Base-by-base conservation (phyloP, 1,140 invertebrate genomes). In the Arion vulgaris region DNA sequence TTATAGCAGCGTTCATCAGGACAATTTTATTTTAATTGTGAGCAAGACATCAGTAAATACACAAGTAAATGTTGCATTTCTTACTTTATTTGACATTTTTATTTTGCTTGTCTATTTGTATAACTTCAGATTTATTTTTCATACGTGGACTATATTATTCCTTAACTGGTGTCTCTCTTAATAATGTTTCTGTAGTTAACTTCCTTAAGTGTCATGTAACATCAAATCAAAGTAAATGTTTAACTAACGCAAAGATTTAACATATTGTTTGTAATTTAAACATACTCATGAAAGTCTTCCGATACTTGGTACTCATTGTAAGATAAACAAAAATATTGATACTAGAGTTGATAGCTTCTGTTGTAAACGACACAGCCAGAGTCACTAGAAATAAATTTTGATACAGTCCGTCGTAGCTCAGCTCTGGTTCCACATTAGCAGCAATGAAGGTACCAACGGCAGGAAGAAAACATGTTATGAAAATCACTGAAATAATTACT, bases 391-490 rank as follows among this genome's bases (percentile, higher is more conserved):
- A 72, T 7, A 72, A 19, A 72, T 72, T 72, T 19, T 72, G 2
- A 19, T 72, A 72, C 1, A 41, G 19, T 26, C 71, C 71, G 19
- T 72, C 62, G 28, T 66, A 66, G 17, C 5, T 66, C n/a, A 66
- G 62, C 28, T 66, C 2, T 66, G 62, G 62, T 34, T 36, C 57
- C 9, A 78, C 36, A 26, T 9, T 11, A 0, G 11, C 34, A 39
- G 34, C 57, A 15, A 78, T 38, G 15, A 78, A 41, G 34, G 38
- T 34, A 17, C n/a, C 45, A 45, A 68, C 53, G n/a, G 53, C 32
- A 17, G 76, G 76, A 28, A 66, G 1, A 34, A 78, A 34, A 45
- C 76, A 28, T 5, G 45, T n/a, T n/a, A 78, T 23, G 76, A 78
- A 78, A 26, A 78, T 38, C 13, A 13, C 34, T 0, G 76, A 57